Conservation (phyloP, 2,113 vertebrate species). For the Sylvietta virens region DNA sequence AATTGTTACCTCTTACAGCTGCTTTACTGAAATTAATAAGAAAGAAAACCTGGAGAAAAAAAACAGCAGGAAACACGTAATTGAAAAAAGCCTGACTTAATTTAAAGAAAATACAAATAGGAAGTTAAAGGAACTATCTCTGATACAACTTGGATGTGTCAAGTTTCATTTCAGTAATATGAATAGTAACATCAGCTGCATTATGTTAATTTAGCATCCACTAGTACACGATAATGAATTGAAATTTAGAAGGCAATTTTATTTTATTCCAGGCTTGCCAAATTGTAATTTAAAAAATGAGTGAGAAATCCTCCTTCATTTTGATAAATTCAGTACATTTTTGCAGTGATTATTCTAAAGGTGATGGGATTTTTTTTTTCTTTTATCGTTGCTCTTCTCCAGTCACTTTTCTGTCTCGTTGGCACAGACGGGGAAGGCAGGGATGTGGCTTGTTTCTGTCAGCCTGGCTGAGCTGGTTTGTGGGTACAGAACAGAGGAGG, state of each 20-base stretch:
- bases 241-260: not conserved
- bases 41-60: not conserved
- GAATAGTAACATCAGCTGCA: not conserved
- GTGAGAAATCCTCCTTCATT: not conserved
- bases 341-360: not conserved
- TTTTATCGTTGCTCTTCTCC: not conserved
- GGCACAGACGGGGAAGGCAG: not conserved
- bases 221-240: not conserved
- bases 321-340: not conserved
- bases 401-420: not conserved
- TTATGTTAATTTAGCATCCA: not conserved
- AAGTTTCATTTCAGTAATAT: not conserved
- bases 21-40: not conserved
- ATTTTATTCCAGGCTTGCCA: not conserved
- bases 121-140: not conserved
- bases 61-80: not conserved
- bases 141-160: not conserved
- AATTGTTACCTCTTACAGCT: constrained; percentile 36
- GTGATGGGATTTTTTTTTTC: not conserved
- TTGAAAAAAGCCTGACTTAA: not conserved
- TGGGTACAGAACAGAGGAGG: not conserved
- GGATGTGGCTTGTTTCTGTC: not conserved
- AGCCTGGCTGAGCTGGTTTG: not conserved
- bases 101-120: not conserved
- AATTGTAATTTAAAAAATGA: not conserved